Conservation (phyloP, 2,888 invertebrate species). For the Dorcus hopei region DNA sequence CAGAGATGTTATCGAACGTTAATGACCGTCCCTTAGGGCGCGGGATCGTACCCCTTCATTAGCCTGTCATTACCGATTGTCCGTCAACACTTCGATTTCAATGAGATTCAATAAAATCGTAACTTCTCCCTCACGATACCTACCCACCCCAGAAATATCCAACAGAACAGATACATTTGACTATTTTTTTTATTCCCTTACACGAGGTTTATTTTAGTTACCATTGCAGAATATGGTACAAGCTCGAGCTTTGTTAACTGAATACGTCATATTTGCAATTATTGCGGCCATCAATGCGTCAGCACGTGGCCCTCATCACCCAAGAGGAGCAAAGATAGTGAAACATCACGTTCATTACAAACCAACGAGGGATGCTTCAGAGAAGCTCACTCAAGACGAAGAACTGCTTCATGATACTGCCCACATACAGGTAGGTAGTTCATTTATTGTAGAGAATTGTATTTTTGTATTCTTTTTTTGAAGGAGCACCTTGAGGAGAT, state of each 20-base stretch:
- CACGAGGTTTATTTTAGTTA: too few species aligned
- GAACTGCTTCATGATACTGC: slow-evolving; percentile 70
- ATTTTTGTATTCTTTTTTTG: slow-evolving; percentile 7
- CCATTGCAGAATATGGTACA: too few species aligned
- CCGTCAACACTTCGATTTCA: slow-evolving; percentile 45
- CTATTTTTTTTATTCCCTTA: too few species aligned
- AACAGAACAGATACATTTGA: too few species aligned
- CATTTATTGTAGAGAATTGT: too few species aligned
- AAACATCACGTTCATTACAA: slow-evolving; percentile 59
- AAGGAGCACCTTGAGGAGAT: slow-evolving; percentile 46
- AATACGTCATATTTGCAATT: too few species aligned
- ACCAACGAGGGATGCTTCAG: slow-evolving; percentile 52
- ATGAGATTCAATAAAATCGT: slow-evolving; percentile 43
- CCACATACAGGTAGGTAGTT: slow-evolving; percentile 55
- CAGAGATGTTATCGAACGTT: slow-evolving; percentile 49
- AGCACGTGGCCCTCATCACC: slow-evolving; percentile 65
- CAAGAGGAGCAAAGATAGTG: slow-evolving; percentile 51
- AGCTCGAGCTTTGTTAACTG: too few species aligned
- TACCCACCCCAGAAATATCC: background rate
- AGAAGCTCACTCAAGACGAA: slow-evolving; percentile 66
- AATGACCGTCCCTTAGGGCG: slow-evolving; percentile 43
- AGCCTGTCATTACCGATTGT: slow-evolving; percentile 45
- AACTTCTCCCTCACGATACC: background rate
- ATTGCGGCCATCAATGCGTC: background rate
- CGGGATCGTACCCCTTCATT: slow-evolving; percentile 42